Evolutionary conservation across 1,140 invertebrate species (phyloP).

Genomic region (Choristoneura fumiferana): DNA sequence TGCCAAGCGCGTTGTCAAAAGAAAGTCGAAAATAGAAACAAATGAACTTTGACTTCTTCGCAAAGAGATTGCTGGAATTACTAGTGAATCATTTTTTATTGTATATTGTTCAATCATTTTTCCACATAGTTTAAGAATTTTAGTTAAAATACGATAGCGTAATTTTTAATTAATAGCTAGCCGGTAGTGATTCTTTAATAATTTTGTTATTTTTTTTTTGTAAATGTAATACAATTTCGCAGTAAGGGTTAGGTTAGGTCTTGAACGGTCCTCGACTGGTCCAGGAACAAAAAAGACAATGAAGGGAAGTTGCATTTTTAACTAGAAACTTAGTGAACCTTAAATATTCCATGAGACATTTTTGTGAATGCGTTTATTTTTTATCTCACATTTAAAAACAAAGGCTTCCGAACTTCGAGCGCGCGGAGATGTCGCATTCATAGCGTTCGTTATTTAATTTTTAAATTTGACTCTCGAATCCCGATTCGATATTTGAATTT

Average conservation of each 20-base stretch:
- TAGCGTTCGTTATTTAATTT: conserved; percentile 13
- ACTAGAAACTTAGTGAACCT: conserved; percentile 38
- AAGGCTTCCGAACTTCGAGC: background rate
- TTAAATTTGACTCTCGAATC: conserved; percentile 22
- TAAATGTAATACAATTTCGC: conserved; percentile 67
- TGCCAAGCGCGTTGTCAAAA: too few relatives aligned
- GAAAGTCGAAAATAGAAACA: background rate
- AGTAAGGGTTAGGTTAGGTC: conserved; percentile 70
- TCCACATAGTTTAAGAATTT: conserved; percentile 76
- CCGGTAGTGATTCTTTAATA: conserved; percentile 74
- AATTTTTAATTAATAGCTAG: conserved; percentile 74
- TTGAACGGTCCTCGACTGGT: conserved; percentile 65
- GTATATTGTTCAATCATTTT: conserved; percentile 76
- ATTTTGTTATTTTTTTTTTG: conserved; percentile 74
- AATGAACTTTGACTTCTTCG: background rate
- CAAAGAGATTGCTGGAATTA: conserved; percentile 61
- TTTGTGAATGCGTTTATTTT: conserved; percentile 9
- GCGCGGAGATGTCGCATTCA: background rate
- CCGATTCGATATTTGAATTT: conserved; percentile 21
- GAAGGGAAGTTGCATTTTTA: conserved; percentile 73
- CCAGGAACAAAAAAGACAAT: conserved; percentile 74
- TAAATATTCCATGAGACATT: conserved; percentile 39
- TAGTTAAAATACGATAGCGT: conserved; percentile 71
- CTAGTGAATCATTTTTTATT: conserved; percentile 76
- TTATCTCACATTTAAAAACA: background rate